Base-by-base conservation (phyloP, 2,888 invertebrate species). In the Disparrhopalites patrizii region DNA sequence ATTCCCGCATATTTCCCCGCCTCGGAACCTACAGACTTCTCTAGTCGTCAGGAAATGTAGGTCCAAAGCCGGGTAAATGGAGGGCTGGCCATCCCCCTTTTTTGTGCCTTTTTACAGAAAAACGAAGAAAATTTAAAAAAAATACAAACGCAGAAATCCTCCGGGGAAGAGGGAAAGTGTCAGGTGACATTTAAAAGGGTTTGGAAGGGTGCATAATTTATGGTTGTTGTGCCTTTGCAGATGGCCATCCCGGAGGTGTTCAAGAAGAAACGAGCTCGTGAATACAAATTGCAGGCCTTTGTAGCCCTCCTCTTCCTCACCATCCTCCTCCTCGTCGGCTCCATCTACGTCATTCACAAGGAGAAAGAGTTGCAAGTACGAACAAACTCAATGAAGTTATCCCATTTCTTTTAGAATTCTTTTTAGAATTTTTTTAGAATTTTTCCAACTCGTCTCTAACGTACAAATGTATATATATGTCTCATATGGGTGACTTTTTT, bases 271-370 rank as follows among this genome's bases (percentile, higher is more conserved):
- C 84, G 84, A 74, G 83, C 84, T 76, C 85, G 86, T 36, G 89
- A 90, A 77, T 90, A 88, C 79, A 90, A 89, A 80, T 83, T 92
- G 0, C 86, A 88, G 70, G 87, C 87, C 3, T 91, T 92, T 78
- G 91, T 92, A 0, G 85, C 85, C 0, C 84, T 91, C 56, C 83
- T 93, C 77, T 92, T 92, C 77, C 83, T 92, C 1, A 86, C 88
- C 25, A 86, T 93, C 30, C 86, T 89, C 0, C 89, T 91, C 78
- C 84, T 92, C 78, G 88, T 93, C 23, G 88, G 88, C 0, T 88
- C 91, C 76, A 90, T 92, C 0, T 91, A 93, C 76, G 85, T 90
- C 1, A 84, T 91, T 67, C 92, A 92, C 78, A 88, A 90, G 69
- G 89, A 88, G 76, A 88, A 92, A 78, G 86, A 92, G 0, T 80